phyloP scores from a whole-genome alignment of 2,797 vertebrate species.

The Pipistrellus kuhlii region DNA sequence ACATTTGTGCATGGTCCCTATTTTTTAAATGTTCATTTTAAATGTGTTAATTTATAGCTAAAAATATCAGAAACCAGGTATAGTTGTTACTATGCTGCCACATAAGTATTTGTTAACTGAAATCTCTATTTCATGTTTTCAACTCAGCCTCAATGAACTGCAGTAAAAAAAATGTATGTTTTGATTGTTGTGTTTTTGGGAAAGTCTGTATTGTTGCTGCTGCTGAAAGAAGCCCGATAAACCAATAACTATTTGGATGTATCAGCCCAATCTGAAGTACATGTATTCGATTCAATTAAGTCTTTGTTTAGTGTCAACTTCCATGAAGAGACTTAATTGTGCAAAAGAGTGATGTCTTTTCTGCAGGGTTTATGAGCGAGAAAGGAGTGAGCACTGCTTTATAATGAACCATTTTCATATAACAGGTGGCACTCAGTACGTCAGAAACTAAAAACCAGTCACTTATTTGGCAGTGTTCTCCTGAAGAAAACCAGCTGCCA shows the following conservation, averaged over 20 bases:
- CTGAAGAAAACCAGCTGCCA: not conserved
- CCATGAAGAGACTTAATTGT: not conserved
- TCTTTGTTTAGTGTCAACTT: not conserved
- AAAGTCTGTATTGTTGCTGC: not conserved
- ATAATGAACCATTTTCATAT: not conserved
- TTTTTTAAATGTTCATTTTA: not conserved
- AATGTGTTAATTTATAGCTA: not conserved
- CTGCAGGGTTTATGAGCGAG: not conserved
- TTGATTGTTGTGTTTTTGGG: not conserved
- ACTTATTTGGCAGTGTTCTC: not conserved
- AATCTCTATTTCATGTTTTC: slow-evolving; percentile 1
- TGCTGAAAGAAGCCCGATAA: not conserved
- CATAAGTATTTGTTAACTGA: not conserved
- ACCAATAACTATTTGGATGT: not conserved
- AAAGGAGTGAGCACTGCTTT: not conserved
- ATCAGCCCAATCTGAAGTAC: not conserved
- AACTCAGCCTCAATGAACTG: not conserved
- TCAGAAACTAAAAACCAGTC: not conserved
- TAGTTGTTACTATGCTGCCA: not conserved
- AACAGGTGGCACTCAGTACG: not conserved
- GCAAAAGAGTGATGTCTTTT: not conserved
- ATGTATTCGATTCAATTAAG: not conserved
- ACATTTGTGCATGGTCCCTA: not conserved
- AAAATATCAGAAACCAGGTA: not conserved
- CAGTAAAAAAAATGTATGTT: slow-evolving; percentile 29